Evolutionary conservation across 2,888 invertebrate genomes (phyloP).

Genomic region (Standfussiana lucernea): DNA sequence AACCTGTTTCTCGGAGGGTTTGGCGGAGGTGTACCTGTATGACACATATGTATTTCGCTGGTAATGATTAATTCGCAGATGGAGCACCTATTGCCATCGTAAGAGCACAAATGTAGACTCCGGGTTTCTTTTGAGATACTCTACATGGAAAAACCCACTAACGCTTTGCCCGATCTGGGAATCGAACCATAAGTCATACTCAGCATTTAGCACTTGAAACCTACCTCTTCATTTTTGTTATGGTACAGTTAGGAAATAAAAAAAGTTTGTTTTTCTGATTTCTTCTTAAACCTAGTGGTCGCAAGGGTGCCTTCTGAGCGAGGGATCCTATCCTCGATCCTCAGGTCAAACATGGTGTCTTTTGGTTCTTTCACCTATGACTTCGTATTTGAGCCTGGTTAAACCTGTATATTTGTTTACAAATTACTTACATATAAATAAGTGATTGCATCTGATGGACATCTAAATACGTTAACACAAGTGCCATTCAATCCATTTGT

Average conservation of each 20-base stretch:
- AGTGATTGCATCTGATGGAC: background rate
- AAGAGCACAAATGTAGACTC: too few relatives aligned
- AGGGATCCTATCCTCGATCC: background rate
- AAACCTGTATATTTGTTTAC: background rate
- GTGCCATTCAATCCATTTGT: constrained; percentile 23
- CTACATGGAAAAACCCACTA: too few relatives aligned
- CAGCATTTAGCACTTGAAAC: background rate
- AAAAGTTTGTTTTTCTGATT: too few relatives aligned
- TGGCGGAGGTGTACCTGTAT: background rate
- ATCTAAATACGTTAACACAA: constrained; percentile 21
- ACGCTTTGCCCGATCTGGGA: too few relatives aligned
- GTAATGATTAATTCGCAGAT: too few relatives aligned
- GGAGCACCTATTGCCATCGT: too few relatives aligned
- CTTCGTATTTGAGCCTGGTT: background rate
- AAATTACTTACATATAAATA: constrained; percentile 32
- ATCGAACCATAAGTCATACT: too few relatives aligned
- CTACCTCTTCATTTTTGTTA: too few relatives aligned
- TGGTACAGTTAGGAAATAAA: too few relatives aligned
- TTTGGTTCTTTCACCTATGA: background rate
- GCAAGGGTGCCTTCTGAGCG: background rate
- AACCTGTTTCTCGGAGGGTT: background rate
- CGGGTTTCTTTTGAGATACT: too few relatives aligned
- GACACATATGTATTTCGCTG: background rate
- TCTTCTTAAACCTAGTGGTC: background rate
- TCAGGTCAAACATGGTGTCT: background rate